phyloP scores from a whole-genome alignment of 2,797 vertebrate species.

The Neosilurus hyrtlii region DNA sequence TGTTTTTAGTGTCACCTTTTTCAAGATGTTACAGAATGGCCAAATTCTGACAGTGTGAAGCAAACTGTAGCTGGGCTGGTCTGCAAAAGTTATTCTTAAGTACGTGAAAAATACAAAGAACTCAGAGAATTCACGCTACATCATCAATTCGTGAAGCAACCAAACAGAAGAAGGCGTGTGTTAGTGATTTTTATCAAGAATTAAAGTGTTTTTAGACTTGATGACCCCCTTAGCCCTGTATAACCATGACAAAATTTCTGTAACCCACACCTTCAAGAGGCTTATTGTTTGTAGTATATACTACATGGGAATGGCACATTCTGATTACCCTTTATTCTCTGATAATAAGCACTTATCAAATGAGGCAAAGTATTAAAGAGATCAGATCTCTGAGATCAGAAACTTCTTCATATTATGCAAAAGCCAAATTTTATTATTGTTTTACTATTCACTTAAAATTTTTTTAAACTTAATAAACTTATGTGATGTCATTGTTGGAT shows the following conservation, averaged over 20 bases:
- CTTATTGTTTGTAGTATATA: no score
- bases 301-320: no score
- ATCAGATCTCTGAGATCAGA: no score
- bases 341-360: no score
- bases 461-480: no score
- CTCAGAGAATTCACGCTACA: constrained; percentile 11
- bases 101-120: neutral
- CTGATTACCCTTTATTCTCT: no score
- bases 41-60: neutral
- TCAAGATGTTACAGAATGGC: neutral
- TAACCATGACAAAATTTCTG: neutral
- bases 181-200: neutral
- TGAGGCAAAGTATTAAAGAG: no score
- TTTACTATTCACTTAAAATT: no score
- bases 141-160: neutral
- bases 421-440: no score
- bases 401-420: no score
- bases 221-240: no score
- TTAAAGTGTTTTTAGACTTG: neutral
- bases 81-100: constrained; percentile 4
- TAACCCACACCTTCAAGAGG: neutral
- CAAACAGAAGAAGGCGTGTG: neutral
- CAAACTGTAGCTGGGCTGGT: neutral
- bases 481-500: no score
- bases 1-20: neutral